Base-by-base conservation (phyloP, 2,797 vertebrate genomes). In the Cheirogaleus major region DNA sequence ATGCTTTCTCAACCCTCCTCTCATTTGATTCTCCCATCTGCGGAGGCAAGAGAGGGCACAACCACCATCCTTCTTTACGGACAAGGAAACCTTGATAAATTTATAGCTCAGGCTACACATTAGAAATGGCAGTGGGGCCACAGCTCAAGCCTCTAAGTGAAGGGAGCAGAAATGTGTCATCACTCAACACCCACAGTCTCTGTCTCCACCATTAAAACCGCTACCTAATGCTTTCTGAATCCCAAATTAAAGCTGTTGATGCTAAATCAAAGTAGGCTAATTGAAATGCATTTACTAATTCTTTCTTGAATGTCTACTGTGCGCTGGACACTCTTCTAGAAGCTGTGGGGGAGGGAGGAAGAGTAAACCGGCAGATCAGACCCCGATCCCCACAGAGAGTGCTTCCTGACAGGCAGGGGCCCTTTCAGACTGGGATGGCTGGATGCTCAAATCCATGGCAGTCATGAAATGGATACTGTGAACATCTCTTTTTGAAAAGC, bases 1-100 rank as follows among this genome's bases (percentile, higher is more conserved):
- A 23, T 12, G 52, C 15, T 48, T 85, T 61, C 67, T 57, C 20
- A 25, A n/a, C 11, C 48, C 22, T 65, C 17, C 12, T 67, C 55
- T 43, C 20, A 7, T 35, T 27, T 63, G 48, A 43, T 35, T 43
- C 27, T 69, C 35, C 50, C 57, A 6, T 4, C 8, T 32, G 1
- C 2, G 35, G 50, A 73, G 43, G 25, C 41, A 57, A 83, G 50
- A 89, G 5, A 48, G 5, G 20, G 4, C 23, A 32, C 0, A 63
- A 22, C 38, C 6, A 25, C 0, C 0, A 48, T 20, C 2, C 30
- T 55, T 59, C 18, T 5, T 17, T 3, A 25, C 0, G 1, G 15
- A 10, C 81, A n/a, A 65, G 72, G 32, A 95, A 76, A 38, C 12
- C 11, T 4, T 4, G 8, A 13, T 27, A 13, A n/a, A 38, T 27